Percentiles rank a stretch among this genome's conserved stretches.
phyloP scores from a whole-genome alignment of 2,113 vertebrate genomes.

The Gopherus flavomarginatus region DNA sequence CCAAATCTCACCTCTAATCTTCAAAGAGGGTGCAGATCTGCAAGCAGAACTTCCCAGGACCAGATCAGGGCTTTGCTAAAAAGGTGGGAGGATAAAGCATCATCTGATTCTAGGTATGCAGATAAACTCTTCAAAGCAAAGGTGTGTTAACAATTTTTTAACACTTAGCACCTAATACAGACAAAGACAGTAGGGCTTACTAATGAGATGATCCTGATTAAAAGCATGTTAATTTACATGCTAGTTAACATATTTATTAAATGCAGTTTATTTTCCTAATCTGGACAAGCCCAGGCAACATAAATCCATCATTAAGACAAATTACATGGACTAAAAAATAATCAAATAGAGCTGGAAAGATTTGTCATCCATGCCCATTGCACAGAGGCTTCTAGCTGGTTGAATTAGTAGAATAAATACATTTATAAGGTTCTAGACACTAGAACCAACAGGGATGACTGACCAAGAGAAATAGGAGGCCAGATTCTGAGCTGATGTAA shows the following conservation, averaged over 20 bases:
- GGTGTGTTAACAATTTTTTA: not conserved
- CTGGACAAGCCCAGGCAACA: not conserved
- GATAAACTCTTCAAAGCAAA: not conserved
- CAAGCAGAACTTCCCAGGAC: not conserved
- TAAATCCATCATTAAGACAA: not conserved
- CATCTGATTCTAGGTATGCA: not conserved
- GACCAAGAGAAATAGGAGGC: not conserved
- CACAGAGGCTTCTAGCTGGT: not conserved
- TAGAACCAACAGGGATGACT: not conserved
- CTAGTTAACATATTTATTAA: not conserved
- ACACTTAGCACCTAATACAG: not conserved
- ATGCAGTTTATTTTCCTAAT: not conserved
- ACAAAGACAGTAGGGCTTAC: not conserved
- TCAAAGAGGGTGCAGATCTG: not conserved
- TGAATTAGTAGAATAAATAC: not conserved
- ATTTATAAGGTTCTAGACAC: not conserved
- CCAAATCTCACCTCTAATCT: not conserved
- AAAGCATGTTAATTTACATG: not conserved
- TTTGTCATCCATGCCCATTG: not conserved
- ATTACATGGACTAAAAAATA: not conserved
- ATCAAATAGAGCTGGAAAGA: not conserved
- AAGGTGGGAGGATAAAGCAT: not conserved
- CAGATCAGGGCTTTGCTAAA: not conserved
- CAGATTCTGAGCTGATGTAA: not conserved
- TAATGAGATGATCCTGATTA: not conserved